Percentiles rank a stretch among this genome's conserved stretches.
These are phyloP conservation scores for Momotus momota DNA, from an alignment of 2,797 vertebrate genomes.

Conservation along the genomic window DNA sequence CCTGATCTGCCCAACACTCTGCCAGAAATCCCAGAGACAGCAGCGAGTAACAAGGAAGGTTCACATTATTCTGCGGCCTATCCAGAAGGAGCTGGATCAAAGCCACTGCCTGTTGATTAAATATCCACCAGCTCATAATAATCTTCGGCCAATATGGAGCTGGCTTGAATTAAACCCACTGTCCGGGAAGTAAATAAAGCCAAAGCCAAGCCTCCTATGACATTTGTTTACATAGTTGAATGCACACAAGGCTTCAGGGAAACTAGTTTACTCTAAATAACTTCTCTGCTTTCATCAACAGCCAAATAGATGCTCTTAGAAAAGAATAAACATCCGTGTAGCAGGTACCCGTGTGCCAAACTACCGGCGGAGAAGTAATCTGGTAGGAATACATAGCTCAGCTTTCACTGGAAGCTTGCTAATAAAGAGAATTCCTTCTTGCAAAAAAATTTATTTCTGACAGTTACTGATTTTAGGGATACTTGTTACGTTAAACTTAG, in stretches of 20 bases:
- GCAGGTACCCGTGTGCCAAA: neutral
- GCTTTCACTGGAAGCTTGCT: neutral
- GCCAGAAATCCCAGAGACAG: constrained; percentile 17
- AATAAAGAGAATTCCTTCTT: neutral
- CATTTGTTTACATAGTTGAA: neutral
- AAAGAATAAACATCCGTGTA: neutral
- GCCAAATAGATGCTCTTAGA: neutral
- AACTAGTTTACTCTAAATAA: neutral
- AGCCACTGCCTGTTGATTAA: constrained; percentile 37
- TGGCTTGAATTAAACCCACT: neutral
- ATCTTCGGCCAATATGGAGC: constrained; percentile 16
- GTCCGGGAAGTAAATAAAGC: constrained; percentile 31
- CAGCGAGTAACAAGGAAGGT: neutral
- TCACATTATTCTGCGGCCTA: neutral
- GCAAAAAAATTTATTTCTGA: neutral
- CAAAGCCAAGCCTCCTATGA: neutral
- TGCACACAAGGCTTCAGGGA: neutral
- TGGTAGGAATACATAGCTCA: neutral
- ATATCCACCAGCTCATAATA: neutral
- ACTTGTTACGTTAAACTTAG: neutral
- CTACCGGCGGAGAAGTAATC: neutral
- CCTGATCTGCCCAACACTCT: neutral
- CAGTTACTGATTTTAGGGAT: neutral
- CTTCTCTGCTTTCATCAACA: neutral
- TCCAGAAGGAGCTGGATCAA: constrained; percentile 45